Evolutionary conservation across 2,797 vertebrate genomes (phyloP).

Genomic region (Schizopygopsis malacanthus): DNA sequence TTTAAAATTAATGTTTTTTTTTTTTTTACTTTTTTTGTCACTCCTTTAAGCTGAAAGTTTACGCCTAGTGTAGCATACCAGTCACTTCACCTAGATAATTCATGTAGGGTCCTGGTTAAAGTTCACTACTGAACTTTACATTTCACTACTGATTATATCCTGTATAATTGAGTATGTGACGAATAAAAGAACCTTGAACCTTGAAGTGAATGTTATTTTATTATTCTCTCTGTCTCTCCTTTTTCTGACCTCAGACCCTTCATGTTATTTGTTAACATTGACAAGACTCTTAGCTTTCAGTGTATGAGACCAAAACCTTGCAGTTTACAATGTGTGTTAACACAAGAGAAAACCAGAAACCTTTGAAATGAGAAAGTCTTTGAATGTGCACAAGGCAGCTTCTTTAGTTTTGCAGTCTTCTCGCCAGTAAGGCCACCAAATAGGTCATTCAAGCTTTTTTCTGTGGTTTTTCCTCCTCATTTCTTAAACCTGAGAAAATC

Average conservation of each 20-base stretch:
- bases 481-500: constrained; percentile 8
- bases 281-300: not conserved
- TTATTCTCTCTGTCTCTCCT: not conserved
- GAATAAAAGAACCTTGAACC: too few species aligned
- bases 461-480: too few species aligned
- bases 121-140: too few species aligned
- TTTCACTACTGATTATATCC: too few species aligned
- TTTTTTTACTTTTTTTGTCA: too few species aligned
- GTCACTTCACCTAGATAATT: not conserved
- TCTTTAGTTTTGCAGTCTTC: not conserved
- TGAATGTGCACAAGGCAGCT: not conserved
- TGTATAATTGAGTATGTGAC: too few species aligned
- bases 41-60: not conserved
- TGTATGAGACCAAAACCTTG: not conserved
- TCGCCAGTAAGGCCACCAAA: not conserved
- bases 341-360: not conserved
- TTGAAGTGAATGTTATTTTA: too few species aligned
- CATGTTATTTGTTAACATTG: not conserved
- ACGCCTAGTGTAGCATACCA: not conserved
- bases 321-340: not conserved
- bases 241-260: not conserved
- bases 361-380: not conserved
- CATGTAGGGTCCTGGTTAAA: not conserved
- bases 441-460: not conserved
- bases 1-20: too few species aligned